phyloP scores from a whole-genome alignment of 2,888 invertebrate genomes.

The Lithophane ornitopus region DNA sequence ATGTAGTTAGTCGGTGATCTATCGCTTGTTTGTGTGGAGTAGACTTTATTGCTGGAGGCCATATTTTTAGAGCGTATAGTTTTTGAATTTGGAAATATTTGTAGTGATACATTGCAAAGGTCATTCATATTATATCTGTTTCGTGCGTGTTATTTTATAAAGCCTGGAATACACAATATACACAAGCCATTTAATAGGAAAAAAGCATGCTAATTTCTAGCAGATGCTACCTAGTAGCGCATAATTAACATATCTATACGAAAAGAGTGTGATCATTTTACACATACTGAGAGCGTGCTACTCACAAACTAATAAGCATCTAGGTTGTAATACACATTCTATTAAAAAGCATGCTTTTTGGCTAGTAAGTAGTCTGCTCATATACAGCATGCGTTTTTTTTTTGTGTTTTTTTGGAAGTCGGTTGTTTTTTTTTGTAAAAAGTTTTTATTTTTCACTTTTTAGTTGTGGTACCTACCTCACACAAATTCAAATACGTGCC shows the following conservation, averaged over 20 bases:
- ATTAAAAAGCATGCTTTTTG: background rate
- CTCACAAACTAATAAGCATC: no score
- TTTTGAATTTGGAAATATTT: slow-evolving; percentile 2
- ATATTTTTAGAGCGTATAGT: background rate
- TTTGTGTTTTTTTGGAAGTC: no score
- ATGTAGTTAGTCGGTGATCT: slow-evolving; percentile 46
- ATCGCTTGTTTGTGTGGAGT: slow-evolving; percentile 55
- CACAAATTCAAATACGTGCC: no score
- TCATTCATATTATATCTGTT: background rate
- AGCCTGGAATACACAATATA: background rate
- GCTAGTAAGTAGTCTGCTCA: no score
- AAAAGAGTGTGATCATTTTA: background rate
- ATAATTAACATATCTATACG: background rate
- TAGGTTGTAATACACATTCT: no score
- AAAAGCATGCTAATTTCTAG: background rate
- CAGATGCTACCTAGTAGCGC: background rate
- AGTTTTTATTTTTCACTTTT: no score
- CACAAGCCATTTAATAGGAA: no score
- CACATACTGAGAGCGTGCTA: background rate
- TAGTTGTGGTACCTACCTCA: no score
- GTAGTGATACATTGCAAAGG: background rate
- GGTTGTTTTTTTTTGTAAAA: no score
- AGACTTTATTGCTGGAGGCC: slow-evolving; percentile 17
- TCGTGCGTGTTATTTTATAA: background rate
- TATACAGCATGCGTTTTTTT: no score